Evolutionary conservation across 2,888 invertebrate species (phyloP), one percentile per base, ranked within the genome.

Genomic region (Caenorhabditis sp.): DNA sequence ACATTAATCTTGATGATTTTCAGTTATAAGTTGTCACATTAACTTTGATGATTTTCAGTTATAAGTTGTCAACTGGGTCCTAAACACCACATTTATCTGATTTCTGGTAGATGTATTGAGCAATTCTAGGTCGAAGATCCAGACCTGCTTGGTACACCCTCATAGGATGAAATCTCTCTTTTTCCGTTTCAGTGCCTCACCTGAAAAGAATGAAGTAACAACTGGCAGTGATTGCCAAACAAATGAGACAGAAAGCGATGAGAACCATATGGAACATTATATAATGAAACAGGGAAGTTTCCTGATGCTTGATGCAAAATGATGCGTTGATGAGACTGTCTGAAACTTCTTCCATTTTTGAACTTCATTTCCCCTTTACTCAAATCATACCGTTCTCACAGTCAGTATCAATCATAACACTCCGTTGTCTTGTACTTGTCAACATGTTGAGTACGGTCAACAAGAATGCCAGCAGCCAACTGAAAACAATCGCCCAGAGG

Each of bases 211-310:
- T 73, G 31, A 86, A 54, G 68, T 90, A 90, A 69, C 86, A 87
- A 19, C 80, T 72, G 47, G 86, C 75, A n/a, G 89, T 89, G 35
- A 88, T 79, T 24, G 82, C 82, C 8, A 90, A 80, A 58, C 89
- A 89, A 31, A 84, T 54, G 16, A 86, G 35, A 76, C 89, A 90
- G 69, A 89, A 89, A 6, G 83, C 74, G 68, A 88, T 81, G 12
- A 87, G 56, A 22, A 77, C 76, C 64, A 85, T 66, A 68, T 85
- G 87, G 41, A 86, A 86, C 16, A 84, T 70, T 16, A 85, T 61
- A 44, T 85, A 80, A 51, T 85, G 74, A 14, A 80, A 80, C 16
- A 72, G 28, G 8, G 87, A 86, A 12, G 86, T 75, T 49, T 75
- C 69, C 19, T 85, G 79, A 47, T 82, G 80, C 31, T 74, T 73